Conservation (phyloP, 2,888 invertebrate genomes). For the Synergus itoensis region DNA sequence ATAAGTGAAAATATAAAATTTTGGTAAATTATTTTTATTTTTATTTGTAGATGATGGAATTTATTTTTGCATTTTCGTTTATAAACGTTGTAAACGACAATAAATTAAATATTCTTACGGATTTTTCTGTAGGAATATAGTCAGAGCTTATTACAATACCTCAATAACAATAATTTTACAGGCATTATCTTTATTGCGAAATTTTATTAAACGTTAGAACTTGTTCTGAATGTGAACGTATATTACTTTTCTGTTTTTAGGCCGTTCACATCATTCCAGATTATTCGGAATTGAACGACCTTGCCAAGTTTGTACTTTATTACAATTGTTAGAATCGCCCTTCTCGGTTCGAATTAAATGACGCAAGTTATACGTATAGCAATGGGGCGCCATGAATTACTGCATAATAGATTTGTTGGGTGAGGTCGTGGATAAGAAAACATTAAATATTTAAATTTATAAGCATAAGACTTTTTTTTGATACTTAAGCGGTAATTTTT, state of each 20-base stretch:
- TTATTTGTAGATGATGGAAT: no score
- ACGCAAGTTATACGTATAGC: background rate
- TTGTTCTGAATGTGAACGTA: background rate
- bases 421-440: background rate
- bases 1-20: no score
- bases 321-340: conserved; percentile 29
- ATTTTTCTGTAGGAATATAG: no score
- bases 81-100: no score
- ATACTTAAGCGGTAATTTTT: no score
- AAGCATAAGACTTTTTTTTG: no score
- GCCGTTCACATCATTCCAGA: background rate
- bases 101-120: no score
- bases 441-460: background rate
- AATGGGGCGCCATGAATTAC: conserved; percentile 22
- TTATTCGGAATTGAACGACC: conserved; percentile 2
- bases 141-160: no score
- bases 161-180: no score
- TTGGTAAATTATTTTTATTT: no score
- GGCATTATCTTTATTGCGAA: background rate
- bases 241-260: conserved; percentile 1
- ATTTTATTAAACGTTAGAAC: background rate
- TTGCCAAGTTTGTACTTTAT: conserved; percentile 18
- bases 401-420: conserved; percentile 7
- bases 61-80: no score
- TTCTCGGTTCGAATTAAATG: conserved; percentile 16